Conservation (phyloP, 2,113 vertebrate species). For the Coreoperca whiteheadi region DNA sequence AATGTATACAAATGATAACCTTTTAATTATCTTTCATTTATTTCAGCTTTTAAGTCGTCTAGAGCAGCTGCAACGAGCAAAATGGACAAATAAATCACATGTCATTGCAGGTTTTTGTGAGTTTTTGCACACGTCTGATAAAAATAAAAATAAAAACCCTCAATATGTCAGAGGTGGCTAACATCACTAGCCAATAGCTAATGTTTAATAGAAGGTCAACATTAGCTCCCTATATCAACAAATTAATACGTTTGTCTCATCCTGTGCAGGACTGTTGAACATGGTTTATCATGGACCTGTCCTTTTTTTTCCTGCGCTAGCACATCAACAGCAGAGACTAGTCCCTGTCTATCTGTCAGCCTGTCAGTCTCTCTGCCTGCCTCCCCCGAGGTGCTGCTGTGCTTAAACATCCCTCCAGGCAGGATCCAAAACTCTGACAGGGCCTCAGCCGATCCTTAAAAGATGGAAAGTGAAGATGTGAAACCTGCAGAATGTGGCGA, state of each 20-base stretch:
- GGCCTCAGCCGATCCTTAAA: slow-evolving; percentile 40
- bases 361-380: slow-evolving; percentile 53
- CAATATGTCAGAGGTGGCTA: slow-evolving; percentile 15
- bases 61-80: not conserved
- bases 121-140: not conserved
- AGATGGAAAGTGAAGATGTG: slow-evolving; percentile 51
- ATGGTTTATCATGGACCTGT: slow-evolving; percentile 25
- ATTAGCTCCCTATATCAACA: slow-evolving; percentile 21
- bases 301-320: slow-evolving; percentile 8
- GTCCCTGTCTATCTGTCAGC: slow-evolving; percentile 51
- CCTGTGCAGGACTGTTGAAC: slow-evolving; percentile 4
- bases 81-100: not conserved
- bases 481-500: slow-evolving; percentile 38
- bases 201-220: slow-evolving; percentile 28
- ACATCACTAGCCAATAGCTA: slow-evolving; percentile 1
- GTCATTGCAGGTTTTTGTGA: not conserved
- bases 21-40: not conserved
- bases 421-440: slow-evolving; percentile 55
- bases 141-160: not conserved
- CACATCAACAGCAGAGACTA: slow-evolving; percentile 19
- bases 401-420: slow-evolving; percentile 66
- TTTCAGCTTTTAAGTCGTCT: not conserved
- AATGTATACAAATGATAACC: not conserved
- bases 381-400: slow-evolving; percentile 44
- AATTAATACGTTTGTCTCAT: slow-evolving; percentile 28